Conservation (phyloP, 2,888 invertebrate species). For the Caenorhabditis sp. region DNA sequence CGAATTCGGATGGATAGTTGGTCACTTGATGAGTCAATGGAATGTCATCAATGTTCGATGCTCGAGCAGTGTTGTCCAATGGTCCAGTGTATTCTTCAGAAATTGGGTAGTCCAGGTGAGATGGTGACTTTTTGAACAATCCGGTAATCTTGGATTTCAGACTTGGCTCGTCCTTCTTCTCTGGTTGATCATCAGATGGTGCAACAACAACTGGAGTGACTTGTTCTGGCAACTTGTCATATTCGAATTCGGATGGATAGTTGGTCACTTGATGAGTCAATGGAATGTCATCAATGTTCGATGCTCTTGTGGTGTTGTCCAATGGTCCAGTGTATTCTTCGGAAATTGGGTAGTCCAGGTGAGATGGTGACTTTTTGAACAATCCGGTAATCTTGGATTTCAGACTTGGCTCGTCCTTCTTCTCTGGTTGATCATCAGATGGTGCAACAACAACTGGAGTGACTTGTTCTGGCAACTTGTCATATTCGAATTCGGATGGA, state of each 20-base stretch:
- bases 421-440: slow-evolving; percentile 23
- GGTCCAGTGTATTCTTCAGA: slow-evolving; percentile 23
- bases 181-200: slow-evolving; percentile 1
- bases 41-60: background rate
- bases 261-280: slow-evolving; percentile 18
- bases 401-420: slow-evolving; percentile 21
- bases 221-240: slow-evolving; percentile 17
- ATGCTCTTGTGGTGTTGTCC: slow-evolving; percentile 7
- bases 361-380: slow-evolving; percentile 23
- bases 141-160: background rate
- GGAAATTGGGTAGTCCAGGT: slow-evolving; percentile 16
- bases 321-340: slow-evolving; percentile 15
- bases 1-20: background rate
- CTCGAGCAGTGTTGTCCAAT: slow-evolving; percentile 23
- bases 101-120: slow-evolving; percentile 30
- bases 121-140: slow-evolving; percentile 25
- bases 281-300: slow-evolving; percentile 7
- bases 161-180: slow-evolving; percentile 3
- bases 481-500: slow-evolving; percentile 41
- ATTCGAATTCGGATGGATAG: slow-evolving; percentile 33
- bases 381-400: slow-evolving; percentile 24
- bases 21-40: background rate
- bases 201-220: slow-evolving; percentile 6
- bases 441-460: slow-evolving; percentile 21
- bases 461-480: slow-evolving; percentile 24